phyloP scores from a whole-genome alignment of 2,113 vertebrate species.

The Ivindomyrus marchei region DNA sequence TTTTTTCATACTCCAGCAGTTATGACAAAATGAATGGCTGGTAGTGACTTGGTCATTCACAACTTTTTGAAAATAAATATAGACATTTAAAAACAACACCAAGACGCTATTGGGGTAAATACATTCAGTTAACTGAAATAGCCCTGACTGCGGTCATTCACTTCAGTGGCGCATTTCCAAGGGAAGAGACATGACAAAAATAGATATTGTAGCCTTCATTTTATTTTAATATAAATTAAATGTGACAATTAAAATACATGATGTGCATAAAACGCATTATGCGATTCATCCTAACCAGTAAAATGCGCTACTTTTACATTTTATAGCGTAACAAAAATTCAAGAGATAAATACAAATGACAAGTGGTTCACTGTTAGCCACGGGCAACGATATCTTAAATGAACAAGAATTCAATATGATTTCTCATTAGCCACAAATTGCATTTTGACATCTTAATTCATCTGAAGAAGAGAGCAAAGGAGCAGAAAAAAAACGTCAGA shows the following conservation, averaged over 20 bases:
- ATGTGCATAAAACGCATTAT: background rate
- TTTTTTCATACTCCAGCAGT: background rate
- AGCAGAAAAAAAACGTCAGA: too few relatives aligned
- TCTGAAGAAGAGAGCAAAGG: background rate
- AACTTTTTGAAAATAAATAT: background rate
- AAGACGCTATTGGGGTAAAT: background rate
- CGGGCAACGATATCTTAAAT: background rate
- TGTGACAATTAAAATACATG: background rate
- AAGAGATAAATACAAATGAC: background rate
- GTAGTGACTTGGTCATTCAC: background rate
- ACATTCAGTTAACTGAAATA: background rate
- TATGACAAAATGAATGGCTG: background rate
- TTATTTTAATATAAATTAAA: background rate
- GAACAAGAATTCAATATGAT: constrained; percentile 15
- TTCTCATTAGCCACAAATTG: background rate
- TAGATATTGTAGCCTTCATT: background rate
- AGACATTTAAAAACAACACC: background rate
- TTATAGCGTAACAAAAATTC: background rate
- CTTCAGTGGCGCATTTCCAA: background rate
- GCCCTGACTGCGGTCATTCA: background rate
- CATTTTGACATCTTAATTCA: background rate
- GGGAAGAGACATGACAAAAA: background rate
- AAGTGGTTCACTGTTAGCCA: background rate
- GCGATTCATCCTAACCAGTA: background rate
- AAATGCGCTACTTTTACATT: background rate